Base-by-base conservation (phyloP, 2,888 invertebrate genomes). In the Stenotaenia linearis region DNA sequence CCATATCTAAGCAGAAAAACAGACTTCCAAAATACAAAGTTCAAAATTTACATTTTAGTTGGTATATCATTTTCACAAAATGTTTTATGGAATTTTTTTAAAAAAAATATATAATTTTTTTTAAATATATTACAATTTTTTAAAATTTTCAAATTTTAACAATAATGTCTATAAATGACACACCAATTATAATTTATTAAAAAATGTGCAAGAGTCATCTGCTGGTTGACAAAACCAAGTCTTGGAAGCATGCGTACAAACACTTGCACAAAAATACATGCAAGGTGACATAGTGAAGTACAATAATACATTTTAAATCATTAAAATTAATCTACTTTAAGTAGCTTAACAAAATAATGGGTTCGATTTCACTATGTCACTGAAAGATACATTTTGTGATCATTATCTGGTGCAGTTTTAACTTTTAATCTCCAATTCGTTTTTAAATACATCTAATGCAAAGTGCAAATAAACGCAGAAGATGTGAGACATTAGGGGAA, bases 21-120 rank as follows among this genome's bases (percentile, higher is more conserved):
- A 69, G 25, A 69, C 25, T 69, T 61, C 25, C 23, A 28, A 28
- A 56, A 69, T 69, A 69, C 69, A 69, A 69, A 28, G 69, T 28
- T 69, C 69, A 69, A 69, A 61, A 25, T 61, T 69, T 69, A 28
- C 28, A 28, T 69, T 61, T 69, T 69, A 56, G n/a, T 69, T 69
- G 69, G 69, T 69, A 28, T 69, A 69, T 69, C 69, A 69, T 69
- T 69, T 69, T 69, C 69, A 69, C 50, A 50, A 50, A 50, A 50
- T 18, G 18, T 50, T 18, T 50, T 40, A 40, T 15, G n/a, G 12
- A 10, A 10, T 15, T 18, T 50, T 18, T 50, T 50, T 50, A n/a
- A 50, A 50, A 45, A 15, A 45, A 18, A 45, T 45, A 45, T 45
- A 18, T 28, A n/a, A 28, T 21, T 21, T 56, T 56, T 12, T 23